These are phyloP conservation scores for Desoria tigrina DNA, from an alignment of 2,888 invertebrate species.

Conservation along the genomic window DNA sequence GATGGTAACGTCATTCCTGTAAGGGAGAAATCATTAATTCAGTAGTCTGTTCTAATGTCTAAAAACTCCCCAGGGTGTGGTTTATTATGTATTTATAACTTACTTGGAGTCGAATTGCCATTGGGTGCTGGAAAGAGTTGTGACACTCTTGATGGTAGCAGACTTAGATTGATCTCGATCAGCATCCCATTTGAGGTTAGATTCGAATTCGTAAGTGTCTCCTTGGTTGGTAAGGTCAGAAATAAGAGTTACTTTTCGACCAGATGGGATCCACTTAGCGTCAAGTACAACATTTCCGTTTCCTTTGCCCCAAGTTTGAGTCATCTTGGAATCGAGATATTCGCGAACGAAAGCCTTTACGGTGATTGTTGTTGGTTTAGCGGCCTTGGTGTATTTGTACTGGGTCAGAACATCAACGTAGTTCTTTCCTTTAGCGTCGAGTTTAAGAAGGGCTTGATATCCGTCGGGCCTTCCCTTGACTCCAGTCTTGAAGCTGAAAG, in stretches of 20 bases:
- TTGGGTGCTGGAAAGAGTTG: conserved; percentile 29
- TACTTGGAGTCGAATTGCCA: conserved; percentile 46
- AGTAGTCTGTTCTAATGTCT: neutral
- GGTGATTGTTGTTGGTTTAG: conserved; percentile 30
- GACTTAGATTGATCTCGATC: conserved; percentile 40
- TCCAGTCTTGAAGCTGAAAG: conserved; percentile 37
- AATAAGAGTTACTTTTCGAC: conserved; percentile 37
- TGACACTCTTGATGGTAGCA: conserved; percentile 42
- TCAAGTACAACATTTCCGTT: conserved; percentile 39
- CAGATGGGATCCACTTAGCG: conserved; percentile 44
- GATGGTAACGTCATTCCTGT: conserved; percentile 62
- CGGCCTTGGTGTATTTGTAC: conserved; percentile 28
- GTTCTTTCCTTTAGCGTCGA: conserved; percentile 42
- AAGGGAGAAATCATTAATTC: conserved; percentile 23
- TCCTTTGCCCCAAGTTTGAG: conserved; percentile 35
- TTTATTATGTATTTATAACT: conserved; percentile 6
- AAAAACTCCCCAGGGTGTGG: neutral
- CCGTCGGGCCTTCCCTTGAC: conserved; percentile 33
- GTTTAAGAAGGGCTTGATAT: conserved; percentile 33
- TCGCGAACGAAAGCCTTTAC: conserved; percentile 41
- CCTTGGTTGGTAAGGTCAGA: conserved; percentile 34
- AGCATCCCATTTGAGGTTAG: conserved; percentile 52
- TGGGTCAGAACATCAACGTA: conserved; percentile 39
- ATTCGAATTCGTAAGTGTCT: conserved; percentile 41
- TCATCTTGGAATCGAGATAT: conserved; percentile 41